Evolutionary conservation across 2,888 invertebrate species (phyloP), one percentile per base, ranked within the genome.

Genomic region (Volucella inanis): DNA sequence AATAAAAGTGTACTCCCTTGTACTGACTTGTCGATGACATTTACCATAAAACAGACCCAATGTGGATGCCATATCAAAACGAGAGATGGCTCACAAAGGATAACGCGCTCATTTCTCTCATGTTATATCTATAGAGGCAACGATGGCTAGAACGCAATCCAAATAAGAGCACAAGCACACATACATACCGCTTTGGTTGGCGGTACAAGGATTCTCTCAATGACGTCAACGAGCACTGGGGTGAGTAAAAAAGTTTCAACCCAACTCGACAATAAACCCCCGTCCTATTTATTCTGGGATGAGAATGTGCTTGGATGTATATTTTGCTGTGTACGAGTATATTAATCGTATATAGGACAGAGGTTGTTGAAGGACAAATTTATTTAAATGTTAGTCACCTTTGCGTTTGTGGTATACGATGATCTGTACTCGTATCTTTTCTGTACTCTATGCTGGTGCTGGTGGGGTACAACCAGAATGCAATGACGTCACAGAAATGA

Each of bases 401-500:
- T 64, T 52, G 49, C 39, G 57, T 65, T 75, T 75, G 22, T 64
- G 49, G 47, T 15, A 50, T 65, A 52, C 54, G 6, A 39, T 10
- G 14, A 12, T 8, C 15, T 1, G 12, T 50, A n/a, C n/a, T 2
- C 49, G n/a, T 45, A n/a, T 43, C 15, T 43, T 45, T 54, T 57
- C 38, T 38, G 71, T 31, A 31, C 31, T 31, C 31, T 31, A 31
- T 31, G 0, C 6, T 31, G 31, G 6, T 4, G 6, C 31, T 31
- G 2, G 31, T 31, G 31, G 38, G 43, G 57, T 31, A 8, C 38
- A 47, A 78, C 45, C 57, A 14, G 50, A 71, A 62, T 55, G 49
- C 50, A 64, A 57, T 78, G 77, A 78, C 77, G 77, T 78, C 77
- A 78, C 64, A 39, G 64, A n/a, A 50, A 50, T 78, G 77, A 78